A percentile compares a stretch with the other conserved stretches of the same genome.
phyloP scores from a whole-genome alignment of 2,113 vertebrate species.

The Vimba vimba region DNA sequence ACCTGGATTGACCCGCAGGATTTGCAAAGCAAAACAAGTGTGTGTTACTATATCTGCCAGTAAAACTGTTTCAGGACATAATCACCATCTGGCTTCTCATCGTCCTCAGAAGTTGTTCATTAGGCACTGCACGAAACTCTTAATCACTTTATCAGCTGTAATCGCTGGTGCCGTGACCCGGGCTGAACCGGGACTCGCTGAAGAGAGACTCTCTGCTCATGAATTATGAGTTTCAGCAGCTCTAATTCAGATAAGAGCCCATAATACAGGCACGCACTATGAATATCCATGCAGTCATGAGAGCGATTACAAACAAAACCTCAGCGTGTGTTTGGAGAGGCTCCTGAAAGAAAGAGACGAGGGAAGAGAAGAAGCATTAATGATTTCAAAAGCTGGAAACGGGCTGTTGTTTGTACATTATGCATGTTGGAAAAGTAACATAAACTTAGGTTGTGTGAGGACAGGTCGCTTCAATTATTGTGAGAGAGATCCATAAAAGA shows the following conservation, averaged over 20 bases:
- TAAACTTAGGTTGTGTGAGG: not conserved
- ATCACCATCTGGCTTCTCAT: conserved; percentile 23
- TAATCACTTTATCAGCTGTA: not conserved
- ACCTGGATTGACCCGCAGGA: not conserved
- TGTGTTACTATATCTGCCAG: not conserved
- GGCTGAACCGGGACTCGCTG: not conserved
- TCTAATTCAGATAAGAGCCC: conserved; percentile 30
- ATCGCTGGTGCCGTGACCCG: not conserved
- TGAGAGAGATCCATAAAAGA: not conserved
- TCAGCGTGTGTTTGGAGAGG: not conserved
- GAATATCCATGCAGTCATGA: conserved; percentile 19
- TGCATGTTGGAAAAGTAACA: not conserved
- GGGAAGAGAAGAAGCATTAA: not conserved
- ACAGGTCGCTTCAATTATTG: not conserved
- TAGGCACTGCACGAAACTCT: not conserved
- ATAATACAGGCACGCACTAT: not conserved
- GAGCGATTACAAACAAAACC: not conserved
- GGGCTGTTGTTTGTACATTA: not conserved
- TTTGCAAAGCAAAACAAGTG: conserved; percentile 2
- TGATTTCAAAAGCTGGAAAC: not conserved
- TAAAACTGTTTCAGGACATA: not conserved
- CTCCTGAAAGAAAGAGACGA: not conserved
- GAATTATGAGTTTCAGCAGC: not conserved
- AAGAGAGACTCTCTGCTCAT: not conserved
- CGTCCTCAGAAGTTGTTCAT: not conserved